Base-by-base conservation (phyloP, 2,797 vertebrate genomes). In the Pangasius djambal region DNA sequence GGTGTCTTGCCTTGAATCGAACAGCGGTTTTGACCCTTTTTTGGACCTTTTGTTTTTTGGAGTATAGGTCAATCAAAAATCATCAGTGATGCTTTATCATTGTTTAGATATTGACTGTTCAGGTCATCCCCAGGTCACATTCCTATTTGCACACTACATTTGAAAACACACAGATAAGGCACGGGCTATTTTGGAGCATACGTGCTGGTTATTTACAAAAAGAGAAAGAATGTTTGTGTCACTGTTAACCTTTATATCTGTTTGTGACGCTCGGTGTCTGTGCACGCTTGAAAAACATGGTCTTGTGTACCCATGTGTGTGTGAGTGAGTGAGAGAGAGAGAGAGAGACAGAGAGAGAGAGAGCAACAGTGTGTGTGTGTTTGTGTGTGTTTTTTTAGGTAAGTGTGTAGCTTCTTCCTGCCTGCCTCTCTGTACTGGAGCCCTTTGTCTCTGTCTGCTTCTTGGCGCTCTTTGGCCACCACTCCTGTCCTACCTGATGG, bases 401-500 rank as follows among this genome's bases (percentile, higher is more conserved):
- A 83, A 81, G 88, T 85, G 87, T 84, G 87, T 55, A 74, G 83
- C 52, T 88, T 63, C 82, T 88, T 92, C 89, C 90, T 86, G 86
- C 89, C 86, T 88, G 78, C 81, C 85, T 93, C 92, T 95, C 94
- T 95, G 93, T 94, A 88, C 84, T 12, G 18, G 18, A 59, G 85
- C 91, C 88, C 13, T 89, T 93, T 92, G 91, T 92, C 12, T 89
- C 93, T 90, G 61, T 89, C 93, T 90, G 44, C 72, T 90, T 89
- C 89, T 91, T 44, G 28, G 87, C 86, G 85, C 89, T 72, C 70
- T 74, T 74, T 63, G 37, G 63, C 85, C 83, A 20, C 78, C 86
- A 89, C 77, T 67, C 89, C 91, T 90, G 67, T 88, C 34, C 89
- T 91, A 95, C 91, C 92, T 95, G 94, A 93, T 92, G 90, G 93